Base-by-base conservation (phyloP, 2,888 invertebrate genomes). In the Leptinotarsa juncta region DNA sequence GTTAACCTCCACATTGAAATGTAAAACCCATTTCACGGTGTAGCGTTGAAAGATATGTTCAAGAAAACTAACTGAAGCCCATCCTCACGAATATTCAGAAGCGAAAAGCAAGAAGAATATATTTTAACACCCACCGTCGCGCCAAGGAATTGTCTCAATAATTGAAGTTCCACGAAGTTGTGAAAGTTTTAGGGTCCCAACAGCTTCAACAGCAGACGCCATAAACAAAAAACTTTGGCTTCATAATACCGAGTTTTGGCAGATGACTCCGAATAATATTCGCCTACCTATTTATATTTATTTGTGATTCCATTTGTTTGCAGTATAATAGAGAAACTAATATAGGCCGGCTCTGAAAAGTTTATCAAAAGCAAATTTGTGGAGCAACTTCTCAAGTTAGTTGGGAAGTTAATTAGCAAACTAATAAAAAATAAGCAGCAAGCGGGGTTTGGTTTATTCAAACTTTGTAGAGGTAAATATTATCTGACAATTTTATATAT, bases 231-330 rank as follows among this genome's bases (percentile, higher is more conserved):
- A 79, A 78, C 74, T 73, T 69, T 60, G 74, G 74, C 77, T 72
- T 72, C 77, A 78, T 80, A 80, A 80, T 80, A 79, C 81, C 75
- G 26, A 60, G 26, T 81, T 81, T 74, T 76, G 80, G 78, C 78
- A 70, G 73, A 72, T 69, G 74, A 71, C 57, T 69, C 69, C 73
- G 69, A 73, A 72, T 72, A 74, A 77, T 74, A 79, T 79, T 78
- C 75, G 73, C 75, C 76, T 77, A 75, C 68, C 51, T 51, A 51
- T 51, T 32, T n/a, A 70, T 72, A 75, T 76, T 70, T 66, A 75
- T 76, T 70, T 66, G 60, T 70, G 72, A 73, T 75, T 57, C 75
- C 55, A 68, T 72, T 74, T 71, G 75, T 73, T 74, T 67, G 74
- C 75, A 57, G 70, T 53, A 66, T 67, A 70, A 53, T 68, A 69